Base-by-base conservation (phyloP, 2,888 invertebrate genomes). In the Melanostoma mellinum region DNA sequence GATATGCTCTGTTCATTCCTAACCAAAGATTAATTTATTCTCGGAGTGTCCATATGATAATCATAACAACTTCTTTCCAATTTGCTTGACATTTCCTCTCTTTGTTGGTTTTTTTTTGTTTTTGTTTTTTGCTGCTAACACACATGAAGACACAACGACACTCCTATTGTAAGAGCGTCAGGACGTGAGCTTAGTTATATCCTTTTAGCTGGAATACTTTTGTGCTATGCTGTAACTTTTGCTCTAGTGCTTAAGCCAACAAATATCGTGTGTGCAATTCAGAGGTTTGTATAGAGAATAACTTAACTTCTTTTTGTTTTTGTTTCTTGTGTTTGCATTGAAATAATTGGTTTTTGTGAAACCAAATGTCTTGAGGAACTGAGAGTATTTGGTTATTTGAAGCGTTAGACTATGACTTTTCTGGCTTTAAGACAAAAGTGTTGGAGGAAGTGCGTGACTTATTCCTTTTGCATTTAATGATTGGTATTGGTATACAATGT, bases 111-210 rank as follows among this genome's bases (percentile, higher is more conserved):
- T n/a, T n/a, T n/a, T n/a, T n/a, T n/a, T n/a, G n/a, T n/a, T n/a
- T 30, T 35, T 72, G n/a, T 4, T 10, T 32, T 33, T 32, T 55
- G n/a, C 67, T 53, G 9, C 32, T 32, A 40, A 36, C 58, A 10
- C 9, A 72, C 74, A 80, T 81, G 0, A 87, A 91, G 94, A 20
- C 95, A 97, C 92, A 97, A 98, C 91, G 95, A 97, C 86, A 99
- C 99, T 0, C 98, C 99, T 0, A 97, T 99, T 61, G 99, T 99
- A n/a, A 94, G 98, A 86, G 98, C 99, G 44, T 97, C 98, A 10
- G 98, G 98, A 44, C 93, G 97, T 53, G 97, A 97, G 91, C 92
- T 97, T 73, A 96, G 96, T 84, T 98, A 98, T 91, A 96, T 99
- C 46, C 94, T 99, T 50, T 93, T 99, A 85, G 95, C 95, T 46